Percentiles rank a stretch among this genome's conserved stretches.
Conservation (phyloP, 2,888 invertebrate species). For the Epicampocera succincta region DNA sequence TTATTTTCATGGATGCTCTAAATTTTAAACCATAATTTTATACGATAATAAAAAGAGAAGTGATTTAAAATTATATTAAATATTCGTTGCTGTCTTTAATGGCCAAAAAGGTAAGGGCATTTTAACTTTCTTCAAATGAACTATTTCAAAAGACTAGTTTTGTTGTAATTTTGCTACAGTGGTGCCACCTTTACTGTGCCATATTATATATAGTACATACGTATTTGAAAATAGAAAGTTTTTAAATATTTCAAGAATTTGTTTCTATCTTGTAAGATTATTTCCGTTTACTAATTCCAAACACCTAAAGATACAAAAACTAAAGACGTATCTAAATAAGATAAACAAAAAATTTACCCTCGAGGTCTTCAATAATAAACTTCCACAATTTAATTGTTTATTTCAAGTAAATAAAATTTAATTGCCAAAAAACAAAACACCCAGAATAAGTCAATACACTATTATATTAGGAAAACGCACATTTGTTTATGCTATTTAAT, state of each 20-base stretch:
- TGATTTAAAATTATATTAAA: no score
- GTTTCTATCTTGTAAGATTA: constrained; percentile 20
- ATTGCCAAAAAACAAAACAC: constrained; percentile 32
- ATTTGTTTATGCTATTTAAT: constrained; percentile 54
- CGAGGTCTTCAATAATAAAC: constrained; percentile 44
- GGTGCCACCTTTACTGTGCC: no score
- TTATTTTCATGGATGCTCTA: no score
- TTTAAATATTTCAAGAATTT: constrained; percentile 1
- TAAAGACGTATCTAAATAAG: constrained; percentile 31
- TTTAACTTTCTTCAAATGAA: no score
- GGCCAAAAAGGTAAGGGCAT: no score
- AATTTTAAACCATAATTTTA: no score
- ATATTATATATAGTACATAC: no score
- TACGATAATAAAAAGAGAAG: no score
- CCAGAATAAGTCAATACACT: constrained; percentile 24
- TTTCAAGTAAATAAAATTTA: constrained; percentile 55
- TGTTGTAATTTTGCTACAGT: no score
- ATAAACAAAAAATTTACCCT: constrained; percentile 52
- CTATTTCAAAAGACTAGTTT: no score
- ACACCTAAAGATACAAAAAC: not conserved
- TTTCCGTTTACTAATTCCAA: constrained; percentile 35
- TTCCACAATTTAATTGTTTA: constrained; percentile 53
- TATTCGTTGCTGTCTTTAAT: no score
- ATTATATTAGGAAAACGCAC: constrained; percentile 12
- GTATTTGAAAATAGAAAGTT: not conserved